phyloP scores from a whole-genome alignment of 2,797 vertebrate genomes.

The Notolabrus celidotus region DNA sequence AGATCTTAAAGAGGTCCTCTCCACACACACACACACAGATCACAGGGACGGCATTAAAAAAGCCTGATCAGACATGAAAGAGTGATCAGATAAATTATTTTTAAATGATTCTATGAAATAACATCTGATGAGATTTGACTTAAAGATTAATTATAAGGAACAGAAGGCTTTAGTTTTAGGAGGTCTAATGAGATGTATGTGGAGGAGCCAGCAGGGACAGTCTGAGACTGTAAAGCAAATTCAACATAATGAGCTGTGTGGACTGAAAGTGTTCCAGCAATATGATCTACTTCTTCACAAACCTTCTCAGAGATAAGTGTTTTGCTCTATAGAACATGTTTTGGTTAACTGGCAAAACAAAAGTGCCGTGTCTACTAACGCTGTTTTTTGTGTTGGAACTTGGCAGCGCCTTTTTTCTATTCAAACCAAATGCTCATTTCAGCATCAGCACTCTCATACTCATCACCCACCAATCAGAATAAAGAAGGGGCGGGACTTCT shows the following conservation, averaged over 20 bases:
- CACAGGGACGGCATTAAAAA: constrained; percentile 2
- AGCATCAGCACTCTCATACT: no score
- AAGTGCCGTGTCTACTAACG: no score
- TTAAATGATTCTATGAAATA: no score
- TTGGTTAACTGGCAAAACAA: no score
- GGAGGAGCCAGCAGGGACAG: neutral
- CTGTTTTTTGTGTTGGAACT: no score
- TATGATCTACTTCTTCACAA: neutral
- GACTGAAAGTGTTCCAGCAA: neutral
- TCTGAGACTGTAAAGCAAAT: constrained; percentile 13
- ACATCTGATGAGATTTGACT: neutral
- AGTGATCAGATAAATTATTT: constrained; percentile 12
- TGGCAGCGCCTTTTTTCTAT: no score
- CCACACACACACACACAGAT: constrained; percentile 33
- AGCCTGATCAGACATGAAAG: constrained; percentile 16
- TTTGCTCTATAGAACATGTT: neutral
- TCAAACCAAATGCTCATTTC: no score
- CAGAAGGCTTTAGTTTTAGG: neutral
- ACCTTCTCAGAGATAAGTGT: constrained; percentile 3
- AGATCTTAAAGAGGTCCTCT: constrained; percentile 29
- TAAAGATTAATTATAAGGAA: neutral
- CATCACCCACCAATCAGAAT: no score
- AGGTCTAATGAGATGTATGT: neutral
- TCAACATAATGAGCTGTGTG: constrained; percentile 11
- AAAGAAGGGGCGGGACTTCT: no score